Conservation (phyloP, 2,113 vertebrate genomes). For the Trochalopteron elliotii region DNA sequence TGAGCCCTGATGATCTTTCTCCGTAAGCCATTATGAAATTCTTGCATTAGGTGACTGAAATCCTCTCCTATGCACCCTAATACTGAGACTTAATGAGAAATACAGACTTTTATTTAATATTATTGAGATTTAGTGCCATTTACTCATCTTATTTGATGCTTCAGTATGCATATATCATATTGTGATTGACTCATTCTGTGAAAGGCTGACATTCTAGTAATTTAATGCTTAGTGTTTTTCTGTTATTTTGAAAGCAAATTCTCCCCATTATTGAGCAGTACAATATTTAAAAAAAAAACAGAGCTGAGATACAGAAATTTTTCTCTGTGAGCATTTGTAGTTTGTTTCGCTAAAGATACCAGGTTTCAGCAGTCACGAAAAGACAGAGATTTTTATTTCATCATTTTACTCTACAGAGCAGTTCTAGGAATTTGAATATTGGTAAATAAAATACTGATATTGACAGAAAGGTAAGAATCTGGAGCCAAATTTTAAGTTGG, state of each 20-base stretch:
- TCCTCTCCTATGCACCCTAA: not conserved
- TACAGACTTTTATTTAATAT: not conserved
- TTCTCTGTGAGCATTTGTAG: not conserved
- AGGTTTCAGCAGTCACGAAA: not conserved
- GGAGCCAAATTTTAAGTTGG: not conserved
- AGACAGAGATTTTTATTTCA: not conserved
- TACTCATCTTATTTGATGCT: slow-evolving; percentile 5
- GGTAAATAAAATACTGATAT: not conserved
- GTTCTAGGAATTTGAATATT: not conserved
- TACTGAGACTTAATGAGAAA: slow-evolving; percentile 23
- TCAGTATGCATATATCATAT: not conserved
- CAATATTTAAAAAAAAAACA: not conserved
- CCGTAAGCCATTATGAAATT: not conserved
- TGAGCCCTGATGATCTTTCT: slow-evolving; percentile 12
- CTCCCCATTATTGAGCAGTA: not conserved
- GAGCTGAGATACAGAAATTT: not conserved
- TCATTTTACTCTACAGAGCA: not conserved
- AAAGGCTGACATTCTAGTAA: not conserved
- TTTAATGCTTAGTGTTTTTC: not conserved
- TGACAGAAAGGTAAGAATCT: not conserved
- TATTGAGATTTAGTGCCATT: slow-evolving; percentile 8
- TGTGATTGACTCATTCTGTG: not conserved
- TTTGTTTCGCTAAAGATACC: not conserved
- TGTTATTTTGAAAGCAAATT: slow-evolving; percentile 9
- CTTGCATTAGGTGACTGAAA: not conserved